Conservation (phyloP, 2,797 vertebrate species). For the Helostoma temminkii region DNA sequence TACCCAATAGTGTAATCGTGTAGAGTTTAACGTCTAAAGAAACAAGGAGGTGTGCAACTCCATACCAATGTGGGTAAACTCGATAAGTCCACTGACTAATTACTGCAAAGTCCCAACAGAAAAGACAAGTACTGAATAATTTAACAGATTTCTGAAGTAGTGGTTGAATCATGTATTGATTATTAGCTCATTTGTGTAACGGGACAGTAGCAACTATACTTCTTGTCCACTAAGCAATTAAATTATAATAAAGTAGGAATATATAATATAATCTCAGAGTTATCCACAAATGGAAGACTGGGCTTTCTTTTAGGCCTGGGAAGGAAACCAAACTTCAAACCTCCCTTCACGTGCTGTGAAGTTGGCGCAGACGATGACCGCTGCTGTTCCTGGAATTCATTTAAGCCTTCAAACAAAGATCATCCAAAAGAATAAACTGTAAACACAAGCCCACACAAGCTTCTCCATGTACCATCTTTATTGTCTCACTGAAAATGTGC, state of each 20-base stretch:
- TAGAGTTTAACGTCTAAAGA: not conserved
- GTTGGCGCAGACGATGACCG: not conserved
- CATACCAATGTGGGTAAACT: not conserved
- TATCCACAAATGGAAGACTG: not conserved
- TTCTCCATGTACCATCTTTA: not conserved
- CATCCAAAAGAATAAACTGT: constrained; percentile 13
- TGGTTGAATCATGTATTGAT: not conserved
- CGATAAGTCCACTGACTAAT: not conserved
- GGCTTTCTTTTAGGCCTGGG: not conserved
- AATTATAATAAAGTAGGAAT: not conserved
- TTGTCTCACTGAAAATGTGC: constrained; percentile 19
- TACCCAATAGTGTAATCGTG: not conserved
- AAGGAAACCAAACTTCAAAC: constrained; percentile 2
- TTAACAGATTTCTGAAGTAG: not conserved
- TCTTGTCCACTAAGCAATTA: not conserved
- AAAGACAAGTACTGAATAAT: not conserved
- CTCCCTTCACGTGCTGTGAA: not conserved
- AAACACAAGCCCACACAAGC: constrained; percentile 27
- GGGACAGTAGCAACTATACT: not conserved
- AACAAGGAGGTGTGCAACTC: not conserved
- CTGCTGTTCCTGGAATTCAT: constrained; percentile 16
- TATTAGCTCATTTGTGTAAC: not conserved
- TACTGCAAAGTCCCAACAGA: not conserved
- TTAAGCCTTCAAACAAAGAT: constrained; percentile 29
- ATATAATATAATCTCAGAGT: not conserved